Conservation (phyloP, 1,140 invertebrate genomes). For the Diuraphis noxia region DNA sequence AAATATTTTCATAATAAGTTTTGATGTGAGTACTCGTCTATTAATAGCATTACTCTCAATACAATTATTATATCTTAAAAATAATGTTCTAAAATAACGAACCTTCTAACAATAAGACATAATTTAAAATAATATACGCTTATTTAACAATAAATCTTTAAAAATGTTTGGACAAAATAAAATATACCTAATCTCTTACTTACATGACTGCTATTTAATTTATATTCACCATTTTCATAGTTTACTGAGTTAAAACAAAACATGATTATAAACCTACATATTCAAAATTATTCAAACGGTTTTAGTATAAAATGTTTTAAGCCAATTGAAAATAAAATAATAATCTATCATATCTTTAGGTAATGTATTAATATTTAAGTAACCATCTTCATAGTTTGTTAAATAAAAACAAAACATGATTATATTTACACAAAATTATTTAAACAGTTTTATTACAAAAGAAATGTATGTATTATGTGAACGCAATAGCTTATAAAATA, state of each 20-base stretch:
- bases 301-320: neutral
- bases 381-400: neutral
- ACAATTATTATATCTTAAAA: neutral
- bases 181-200: neutral
- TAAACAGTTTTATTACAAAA: neutral
- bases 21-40: too few relatives aligned
- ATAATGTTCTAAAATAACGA: neutral
- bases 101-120: neutral
- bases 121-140: neutral
- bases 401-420: neutral
- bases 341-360: neutral
- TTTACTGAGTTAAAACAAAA: neutral
- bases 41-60: too few relatives aligned
- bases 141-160: neutral
- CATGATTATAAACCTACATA: neutral
- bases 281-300: neutral
- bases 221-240: neutral
- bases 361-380: neutral
- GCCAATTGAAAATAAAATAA: neutral
- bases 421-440: neutral
- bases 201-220: neutral
- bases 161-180: neutral
- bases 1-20: too few relatives aligned
- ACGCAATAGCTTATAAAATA: neutral
- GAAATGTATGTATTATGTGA: neutral